Conservation (phyloP, 2,888 invertebrate species). For the Eubasilissa splendida region DNA sequence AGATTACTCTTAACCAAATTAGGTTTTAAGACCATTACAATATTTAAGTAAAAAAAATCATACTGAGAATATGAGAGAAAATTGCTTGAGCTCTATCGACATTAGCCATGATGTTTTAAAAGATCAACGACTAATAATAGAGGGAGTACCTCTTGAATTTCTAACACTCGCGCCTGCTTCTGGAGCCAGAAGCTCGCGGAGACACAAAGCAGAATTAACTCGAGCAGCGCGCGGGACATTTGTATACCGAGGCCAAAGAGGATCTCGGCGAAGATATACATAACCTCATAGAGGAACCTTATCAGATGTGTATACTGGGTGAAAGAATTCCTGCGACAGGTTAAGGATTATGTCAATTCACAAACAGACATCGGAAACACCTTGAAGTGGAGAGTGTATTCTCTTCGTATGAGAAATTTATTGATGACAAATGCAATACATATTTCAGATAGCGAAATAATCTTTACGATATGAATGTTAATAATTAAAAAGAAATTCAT, state of each 20-base stretch:
- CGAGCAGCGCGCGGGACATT: not conserved
- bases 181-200: not conserved
- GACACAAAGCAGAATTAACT: not conserved
- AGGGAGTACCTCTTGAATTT: not conserved
- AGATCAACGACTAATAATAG: not conserved
- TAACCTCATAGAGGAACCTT: not conserved
- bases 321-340: not conserved
- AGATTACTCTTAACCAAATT: not conserved
- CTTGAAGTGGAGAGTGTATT: not conserved
- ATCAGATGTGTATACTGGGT: not conserved
- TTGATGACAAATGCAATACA: not conserved
- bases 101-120: not conserved
- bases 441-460: not conserved
- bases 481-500: not conserved
- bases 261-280: not conserved
- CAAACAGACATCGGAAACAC: not conserved
- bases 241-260: not conserved
- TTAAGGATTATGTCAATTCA: no score
- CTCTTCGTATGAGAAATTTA: not conserved
- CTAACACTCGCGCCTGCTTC: not conserved
- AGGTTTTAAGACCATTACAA: no score
- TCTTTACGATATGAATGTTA: not conserved
- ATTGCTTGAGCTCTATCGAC: not conserved
- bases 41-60: no score
- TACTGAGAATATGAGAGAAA: not conserved